These are phyloP conservation scores for Menidia beryllina DNA, from an alignment of 2,113 vertebrate genomes.

Conservation along the genomic window DNA sequence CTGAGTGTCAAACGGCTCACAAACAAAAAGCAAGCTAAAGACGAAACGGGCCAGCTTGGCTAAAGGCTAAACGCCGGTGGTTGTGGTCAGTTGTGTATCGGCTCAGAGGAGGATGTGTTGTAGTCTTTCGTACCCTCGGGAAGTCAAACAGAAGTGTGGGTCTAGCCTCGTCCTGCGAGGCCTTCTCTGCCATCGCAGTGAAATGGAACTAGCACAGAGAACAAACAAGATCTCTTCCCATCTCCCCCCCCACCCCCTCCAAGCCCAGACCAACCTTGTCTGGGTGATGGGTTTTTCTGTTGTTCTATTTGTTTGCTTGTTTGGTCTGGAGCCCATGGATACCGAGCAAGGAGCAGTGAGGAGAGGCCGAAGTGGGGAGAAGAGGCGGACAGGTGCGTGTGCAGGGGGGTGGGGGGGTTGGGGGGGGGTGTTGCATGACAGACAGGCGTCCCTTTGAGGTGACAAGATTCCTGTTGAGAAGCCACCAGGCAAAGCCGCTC, in stretches of 20 bases:
- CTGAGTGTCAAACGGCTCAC: conserved; percentile 51
- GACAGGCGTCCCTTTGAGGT: conserved; percentile 73
- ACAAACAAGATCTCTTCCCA: conserved; percentile 77
- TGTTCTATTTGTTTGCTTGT: conserved; percentile 85
- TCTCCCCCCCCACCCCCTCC: conserved; percentile 55
- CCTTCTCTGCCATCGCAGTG: conserved; percentile 70
- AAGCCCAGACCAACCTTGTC: conserved; percentile 74
- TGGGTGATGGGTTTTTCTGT: conserved; percentile 78
- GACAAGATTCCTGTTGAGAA: conserved; percentile 73
- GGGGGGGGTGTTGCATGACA: conserved; percentile 61
- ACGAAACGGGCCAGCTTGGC: conserved; percentile 44
- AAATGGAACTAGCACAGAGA: conserved; percentile 76
- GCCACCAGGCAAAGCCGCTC: conserved; percentile 62
- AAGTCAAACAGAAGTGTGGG: conserved; percentile 75
- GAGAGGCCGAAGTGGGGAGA: conserved; percentile 28
- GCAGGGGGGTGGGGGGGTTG: conserved; percentile 5
- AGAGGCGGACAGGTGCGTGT: conserved; percentile 8
- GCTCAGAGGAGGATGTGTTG: conserved; percentile 58
- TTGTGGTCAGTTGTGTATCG: conserved; percentile 61
- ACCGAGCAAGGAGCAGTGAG: conserved; percentile 65
- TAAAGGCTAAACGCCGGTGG: conserved; percentile 54
- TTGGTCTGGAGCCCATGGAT: conserved; percentile 74
- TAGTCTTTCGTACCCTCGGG: conserved; percentile 51
- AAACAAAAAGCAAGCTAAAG: conserved; percentile 48
- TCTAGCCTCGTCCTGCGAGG: conserved; percentile 69